phyloP scores from a whole-genome alignment of 1,140 invertebrate species.

The Monochamus saltuarius region DNA sequence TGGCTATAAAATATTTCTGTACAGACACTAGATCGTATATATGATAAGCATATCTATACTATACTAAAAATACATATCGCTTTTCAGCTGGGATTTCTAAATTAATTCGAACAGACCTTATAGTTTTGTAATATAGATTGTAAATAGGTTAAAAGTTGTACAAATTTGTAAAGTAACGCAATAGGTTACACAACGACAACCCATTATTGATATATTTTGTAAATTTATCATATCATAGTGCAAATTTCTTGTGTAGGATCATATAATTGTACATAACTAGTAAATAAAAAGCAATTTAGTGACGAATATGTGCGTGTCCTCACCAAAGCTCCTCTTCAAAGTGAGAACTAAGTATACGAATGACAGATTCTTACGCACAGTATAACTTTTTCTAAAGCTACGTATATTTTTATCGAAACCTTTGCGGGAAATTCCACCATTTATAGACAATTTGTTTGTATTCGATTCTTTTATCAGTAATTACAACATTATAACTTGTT shows the following conservation, averaged over 20 bases:
- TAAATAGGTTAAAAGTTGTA: conserved; percentile 34
- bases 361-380: conserved; percentile 7
- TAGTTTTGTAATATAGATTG: conserved; percentile 39
- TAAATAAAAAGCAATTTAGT: conserved; percentile 26
- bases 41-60: too few relatives aligned
- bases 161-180: conserved; percentile 39
- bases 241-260: conserved; percentile 19
- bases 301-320: conserved; percentile 23
- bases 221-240: conserved; percentile 41
- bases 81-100: conserved; percentile 38
- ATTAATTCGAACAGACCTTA: conserved; percentile 16
- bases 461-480: too few relatives aligned
- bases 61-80: conserved; percentile 38
- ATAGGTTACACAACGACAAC: conserved; percentile 40
- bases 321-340: conserved; percentile 13
- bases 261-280: conserved; percentile 33
- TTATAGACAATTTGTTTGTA: not conserved
- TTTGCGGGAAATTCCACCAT: conserved; percentile 18
- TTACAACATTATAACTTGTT: too few relatives aligned
- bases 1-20: too few relatives aligned
- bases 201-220: conserved; percentile 37
- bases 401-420: too few relatives aligned
- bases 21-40: too few relatives aligned
- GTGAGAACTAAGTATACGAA: conserved; percentile 27
- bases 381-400: conserved; percentile 5